Evolutionary conservation across 2,797 vertebrate genomes (phyloP).

Genomic region (Chelidonichthys spinosus): DNA sequence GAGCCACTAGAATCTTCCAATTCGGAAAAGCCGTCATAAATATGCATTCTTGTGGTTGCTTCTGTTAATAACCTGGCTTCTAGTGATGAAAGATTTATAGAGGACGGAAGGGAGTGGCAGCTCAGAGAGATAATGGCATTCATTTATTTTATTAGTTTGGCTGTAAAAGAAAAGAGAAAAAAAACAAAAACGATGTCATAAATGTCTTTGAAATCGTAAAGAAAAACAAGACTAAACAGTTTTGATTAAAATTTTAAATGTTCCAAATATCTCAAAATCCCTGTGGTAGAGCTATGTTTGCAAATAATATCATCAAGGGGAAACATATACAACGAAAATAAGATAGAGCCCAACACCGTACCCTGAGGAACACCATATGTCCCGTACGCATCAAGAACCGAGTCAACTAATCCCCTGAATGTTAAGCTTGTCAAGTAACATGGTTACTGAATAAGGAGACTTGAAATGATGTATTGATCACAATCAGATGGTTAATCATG

Average conservation of each 20-base stretch:
- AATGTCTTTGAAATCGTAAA: not conserved
- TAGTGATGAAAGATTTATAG: not conserved
- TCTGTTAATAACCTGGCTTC: not conserved
- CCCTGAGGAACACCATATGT: constrained; percentile 11
- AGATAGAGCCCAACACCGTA: not conserved
- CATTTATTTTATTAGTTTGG: not conserved
- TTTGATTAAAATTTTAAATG: not conserved
- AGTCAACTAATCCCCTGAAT: not conserved
- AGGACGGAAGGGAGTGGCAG: not conserved
- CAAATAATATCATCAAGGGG: not conserved
- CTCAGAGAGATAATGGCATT: not conserved
- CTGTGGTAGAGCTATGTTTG: not conserved
- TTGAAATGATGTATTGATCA: not conserved
- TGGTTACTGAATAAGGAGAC: not conserved
- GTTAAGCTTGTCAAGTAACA: not conserved
- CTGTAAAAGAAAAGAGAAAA: not conserved
- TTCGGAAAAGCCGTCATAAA: not conserved
- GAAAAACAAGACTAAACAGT: not conserved
- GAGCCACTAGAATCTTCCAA: not conserved
- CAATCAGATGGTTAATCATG: not conserved
- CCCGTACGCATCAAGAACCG: not conserved
- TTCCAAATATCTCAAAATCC: not conserved
- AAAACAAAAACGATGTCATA: not conserved
- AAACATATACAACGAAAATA: not conserved
- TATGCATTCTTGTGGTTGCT: not conserved